Percentiles rank a stretch among this genome's conserved stretches.
Conservation (phyloP, 64 coral and sea anemone genomes). For the Stylophora pistillata region DNA sequence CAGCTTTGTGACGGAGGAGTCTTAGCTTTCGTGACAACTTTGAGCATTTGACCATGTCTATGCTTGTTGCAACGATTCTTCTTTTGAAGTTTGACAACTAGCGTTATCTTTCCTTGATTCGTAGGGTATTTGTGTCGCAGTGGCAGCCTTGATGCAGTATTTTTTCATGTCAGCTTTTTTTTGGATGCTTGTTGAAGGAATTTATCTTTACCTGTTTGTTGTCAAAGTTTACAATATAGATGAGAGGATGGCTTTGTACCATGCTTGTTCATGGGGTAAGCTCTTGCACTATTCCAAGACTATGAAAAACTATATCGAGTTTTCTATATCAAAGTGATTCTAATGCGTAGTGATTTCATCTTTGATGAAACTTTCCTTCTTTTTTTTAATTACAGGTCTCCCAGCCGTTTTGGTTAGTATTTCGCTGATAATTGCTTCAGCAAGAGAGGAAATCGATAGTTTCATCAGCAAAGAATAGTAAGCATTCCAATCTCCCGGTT, state of each 20-base stretch:
- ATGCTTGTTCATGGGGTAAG: slow-evolving; percentile 55
- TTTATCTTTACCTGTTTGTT: slow-evolving; percentile 57
- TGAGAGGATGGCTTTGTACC: slow-evolving; percentile 24
- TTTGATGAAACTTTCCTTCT: no score
- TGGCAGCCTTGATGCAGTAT: slow-evolving; percentile 51
- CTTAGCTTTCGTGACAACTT: no score
- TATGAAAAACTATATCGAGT: no score
- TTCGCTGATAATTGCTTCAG: not conserved
- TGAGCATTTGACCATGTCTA: no score
- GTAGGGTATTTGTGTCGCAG: slow-evolving; percentile 24
- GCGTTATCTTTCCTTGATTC: not conserved
- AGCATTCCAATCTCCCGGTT: not conserved
- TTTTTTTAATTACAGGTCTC: not conserved
- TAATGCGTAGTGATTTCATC: no score
- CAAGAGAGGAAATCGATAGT: not conserved
- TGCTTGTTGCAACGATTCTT: no score
- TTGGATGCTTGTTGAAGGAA: slow-evolving; percentile 67
- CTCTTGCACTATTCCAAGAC: not conserved
- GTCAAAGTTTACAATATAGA: slow-evolving; percentile 59
- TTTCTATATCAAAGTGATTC: no score
- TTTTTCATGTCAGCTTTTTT: slow-evolving; percentile 54
- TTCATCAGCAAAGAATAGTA: not conserved
- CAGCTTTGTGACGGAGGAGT: no score
- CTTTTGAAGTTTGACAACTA: no score
- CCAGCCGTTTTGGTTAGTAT: not conserved